phyloP scores from a whole-genome alignment of 2,888 invertebrate genomes.

The Caenorhabditis japonica region DNA sequence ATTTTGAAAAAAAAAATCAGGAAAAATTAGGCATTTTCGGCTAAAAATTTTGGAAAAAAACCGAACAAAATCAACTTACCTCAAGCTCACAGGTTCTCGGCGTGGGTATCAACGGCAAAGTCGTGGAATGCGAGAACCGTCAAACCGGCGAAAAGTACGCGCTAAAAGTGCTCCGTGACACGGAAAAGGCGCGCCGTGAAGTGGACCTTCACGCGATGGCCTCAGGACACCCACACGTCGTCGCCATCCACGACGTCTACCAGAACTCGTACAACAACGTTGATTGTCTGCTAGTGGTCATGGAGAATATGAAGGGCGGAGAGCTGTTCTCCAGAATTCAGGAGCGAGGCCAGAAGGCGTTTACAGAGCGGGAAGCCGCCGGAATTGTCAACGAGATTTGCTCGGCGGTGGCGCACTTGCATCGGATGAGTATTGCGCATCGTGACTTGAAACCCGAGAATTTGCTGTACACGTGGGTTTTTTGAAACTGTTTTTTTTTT shows the following conservation, averaged over 20 bases:
- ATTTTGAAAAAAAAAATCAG: too few species aligned
- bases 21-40: too few species aligned
- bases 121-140: slow-evolving; percentile 91
- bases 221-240: slow-evolving; percentile 91
- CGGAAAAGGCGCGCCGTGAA: slow-evolving; percentile 91
- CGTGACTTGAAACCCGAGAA: slow-evolving; percentile 96
- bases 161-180: slow-evolving; percentile 92
- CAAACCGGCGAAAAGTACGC: slow-evolving; percentile 87
- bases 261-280: slow-evolving; percentile 94
- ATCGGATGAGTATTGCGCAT: slow-evolving; percentile 94
- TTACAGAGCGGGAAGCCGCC: slow-evolving; percentile 95
- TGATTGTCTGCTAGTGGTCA: slow-evolving; percentile 94
- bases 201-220: slow-evolving; percentile 92
- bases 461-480: slow-evolving; percentile 85
- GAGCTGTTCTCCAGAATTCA: slow-evolving; percentile 97
- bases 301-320: slow-evolving; percentile 99
- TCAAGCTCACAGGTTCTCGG: slow-evolving; percentile 86
- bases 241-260: slow-evolving; percentile 92
- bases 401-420: slow-evolving; percentile 91
- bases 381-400: slow-evolving; percentile 95
- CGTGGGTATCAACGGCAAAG: slow-evolving; percentile 97
- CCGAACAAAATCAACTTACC: too few species aligned
- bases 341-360: slow-evolving; percentile 91
- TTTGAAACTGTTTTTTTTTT: background rate
- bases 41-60: too few species aligned